A percentile compares a stretch with the other conserved stretches of the same genome.
These are phyloP conservation scores for Rhopalosiphum padi DNA, from an alignment of 1,140 invertebrate genomes.

Conservation along the genomic window DNA sequence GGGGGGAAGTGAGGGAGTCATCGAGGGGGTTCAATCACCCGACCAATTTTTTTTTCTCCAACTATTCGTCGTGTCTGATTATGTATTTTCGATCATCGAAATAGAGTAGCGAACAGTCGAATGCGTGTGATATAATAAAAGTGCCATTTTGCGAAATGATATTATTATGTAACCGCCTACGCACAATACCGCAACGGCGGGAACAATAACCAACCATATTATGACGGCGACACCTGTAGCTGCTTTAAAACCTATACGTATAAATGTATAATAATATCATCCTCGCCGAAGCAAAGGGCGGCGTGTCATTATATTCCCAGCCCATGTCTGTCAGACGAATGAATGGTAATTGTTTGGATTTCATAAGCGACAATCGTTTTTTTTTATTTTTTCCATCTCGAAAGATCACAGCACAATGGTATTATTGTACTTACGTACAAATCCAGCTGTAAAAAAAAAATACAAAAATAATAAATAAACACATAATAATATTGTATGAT, in stretches of 20 bases:
- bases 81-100: background rate
- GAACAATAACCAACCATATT: background rate
- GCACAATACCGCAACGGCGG: background rate
- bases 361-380: background rate
- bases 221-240: background rate
- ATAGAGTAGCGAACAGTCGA: background rate
- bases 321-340: background rate
- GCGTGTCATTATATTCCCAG: background rate
- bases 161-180: background rate
- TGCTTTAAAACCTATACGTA: too few relatives aligned
- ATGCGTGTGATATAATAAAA: background rate
- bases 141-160: background rate
- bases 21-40: too few relatives aligned
- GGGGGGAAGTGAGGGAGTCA: background rate
- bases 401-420: background rate
- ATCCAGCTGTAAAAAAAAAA: background rate
- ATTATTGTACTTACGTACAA: background rate
- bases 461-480: background rate
- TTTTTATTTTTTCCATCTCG: background rate
- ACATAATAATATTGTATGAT: background rate
- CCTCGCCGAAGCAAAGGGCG: background rate
- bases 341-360: background rate
- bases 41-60: background rate
- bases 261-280: too few relatives aligned
- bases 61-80: background rate